Evolutionary conservation across 1,140 invertebrate genomes (phyloP).

Genomic region (Marisa cornuarietis): DNA sequence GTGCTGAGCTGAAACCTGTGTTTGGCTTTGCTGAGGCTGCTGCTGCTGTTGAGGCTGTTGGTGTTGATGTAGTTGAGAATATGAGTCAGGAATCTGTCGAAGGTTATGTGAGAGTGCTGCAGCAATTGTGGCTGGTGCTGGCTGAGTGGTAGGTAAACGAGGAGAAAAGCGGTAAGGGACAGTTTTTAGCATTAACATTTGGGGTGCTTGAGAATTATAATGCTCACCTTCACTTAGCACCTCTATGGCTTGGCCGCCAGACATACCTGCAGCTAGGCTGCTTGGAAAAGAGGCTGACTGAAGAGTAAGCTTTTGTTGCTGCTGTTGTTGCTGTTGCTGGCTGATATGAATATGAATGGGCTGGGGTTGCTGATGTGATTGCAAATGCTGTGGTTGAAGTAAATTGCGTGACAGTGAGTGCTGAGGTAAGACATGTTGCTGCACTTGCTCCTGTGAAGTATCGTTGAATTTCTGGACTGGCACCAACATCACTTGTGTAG

Average conservation of each 20-base stretch:
- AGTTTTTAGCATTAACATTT: constrained; percentile 26
- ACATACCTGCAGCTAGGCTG: constrained; percentile 17
- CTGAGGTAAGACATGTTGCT: constrained; percentile 25
- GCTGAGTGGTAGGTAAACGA: background rate
- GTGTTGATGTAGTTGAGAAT: constrained; percentile 31
- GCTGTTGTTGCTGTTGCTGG: constrained; percentile 24
- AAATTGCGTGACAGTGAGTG: constrained; percentile 28
- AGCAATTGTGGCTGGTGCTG: constrained; percentile 17
- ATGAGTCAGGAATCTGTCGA: constrained; percentile 4
- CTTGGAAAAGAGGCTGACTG: constrained; percentile 27
- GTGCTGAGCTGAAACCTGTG: background rate
- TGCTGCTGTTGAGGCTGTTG: constrained; percentile 22
- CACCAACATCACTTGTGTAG: no score
- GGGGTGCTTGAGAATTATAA: constrained; percentile 6
- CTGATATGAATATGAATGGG: constrained; percentile 25
- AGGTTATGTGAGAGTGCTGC: constrained; percentile 16
- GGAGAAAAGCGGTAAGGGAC: constrained; percentile 14
- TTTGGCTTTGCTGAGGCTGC: background rate
- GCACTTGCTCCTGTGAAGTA: constrained; percentile 18
- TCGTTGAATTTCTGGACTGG: no score
- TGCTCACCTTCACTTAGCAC: constrained; percentile 17
- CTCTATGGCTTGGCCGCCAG: constrained; percentile 24
- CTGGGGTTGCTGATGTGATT: constrained; percentile 23
- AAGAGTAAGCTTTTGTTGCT: constrained; percentile 18
- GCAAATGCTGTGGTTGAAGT: constrained; percentile 21